Percentiles rank a stretch among this genome's conserved stretches.
Conservation (phyloP, 1,140 invertebrate genomes). For the Branchinecta lynchi region DNA sequence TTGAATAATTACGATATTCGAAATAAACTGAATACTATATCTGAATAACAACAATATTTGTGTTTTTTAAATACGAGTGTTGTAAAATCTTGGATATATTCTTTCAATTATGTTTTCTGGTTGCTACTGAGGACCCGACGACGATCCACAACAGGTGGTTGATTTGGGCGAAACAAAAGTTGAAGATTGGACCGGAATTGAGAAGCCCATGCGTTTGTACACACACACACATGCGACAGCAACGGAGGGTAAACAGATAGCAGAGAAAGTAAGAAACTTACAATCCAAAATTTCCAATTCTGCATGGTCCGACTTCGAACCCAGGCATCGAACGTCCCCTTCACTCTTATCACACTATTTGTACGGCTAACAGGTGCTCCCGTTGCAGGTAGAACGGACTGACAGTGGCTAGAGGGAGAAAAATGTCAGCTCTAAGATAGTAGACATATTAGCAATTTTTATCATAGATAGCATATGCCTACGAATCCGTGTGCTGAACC, state of each 20-base stretch:
- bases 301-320: slow-evolving; percentile 64
- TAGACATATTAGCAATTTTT: too few relatives aligned
- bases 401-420: slow-evolving; percentile 56
- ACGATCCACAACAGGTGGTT: too few relatives aligned
- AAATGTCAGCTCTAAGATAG: slow-evolving; percentile 15
- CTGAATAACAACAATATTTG: too few relatives aligned
- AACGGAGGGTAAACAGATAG: background rate
- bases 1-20: too few relatives aligned
- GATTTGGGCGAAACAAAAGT: background rate
- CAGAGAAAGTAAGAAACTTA: slow-evolving; percentile 38
- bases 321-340: slow-evolving; percentile 87
- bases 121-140: too few relatives aligned
- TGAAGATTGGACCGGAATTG: slow-evolving; percentile 11
- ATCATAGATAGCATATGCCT: too few relatives aligned
- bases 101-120: too few relatives aligned
- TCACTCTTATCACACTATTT: slow-evolving; percentile 45
- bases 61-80: too few relatives aligned
- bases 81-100: too few relatives aligned
- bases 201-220: background rate
- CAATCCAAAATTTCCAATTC: slow-evolving; percentile 98
- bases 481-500: too few relatives aligned
- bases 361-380: slow-evolving; percentile 80
- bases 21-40: too few relatives aligned
- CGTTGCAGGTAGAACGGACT: slow-evolving; percentile 83
- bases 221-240: too few relatives aligned